Evolutionary conservation across 2,797 vertebrate genomes (phyloP).

Genomic region (Spinus pinus): DNA sequence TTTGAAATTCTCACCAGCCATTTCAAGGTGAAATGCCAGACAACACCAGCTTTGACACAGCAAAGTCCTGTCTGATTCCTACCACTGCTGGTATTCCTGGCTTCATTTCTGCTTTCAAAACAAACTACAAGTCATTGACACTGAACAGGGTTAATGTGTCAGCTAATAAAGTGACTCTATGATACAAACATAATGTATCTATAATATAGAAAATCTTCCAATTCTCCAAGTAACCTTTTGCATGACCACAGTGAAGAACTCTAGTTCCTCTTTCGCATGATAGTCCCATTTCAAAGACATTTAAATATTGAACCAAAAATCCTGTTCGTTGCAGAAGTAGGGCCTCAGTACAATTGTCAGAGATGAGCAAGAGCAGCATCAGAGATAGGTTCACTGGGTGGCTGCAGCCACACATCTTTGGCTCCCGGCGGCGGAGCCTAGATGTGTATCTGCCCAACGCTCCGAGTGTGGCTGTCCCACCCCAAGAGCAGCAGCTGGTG

Average conservation of each 20-base stretch:
- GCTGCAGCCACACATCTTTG: background rate
- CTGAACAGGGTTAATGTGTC: background rate
- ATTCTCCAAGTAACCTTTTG: background rate
- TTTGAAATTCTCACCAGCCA: background rate
- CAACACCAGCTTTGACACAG: background rate
- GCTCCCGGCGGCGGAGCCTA: background rate
- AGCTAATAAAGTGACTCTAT: background rate
- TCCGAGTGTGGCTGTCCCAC: slow-evolving; percentile 7
- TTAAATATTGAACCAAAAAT: background rate
- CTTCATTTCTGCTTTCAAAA: background rate
- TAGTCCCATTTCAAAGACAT: background rate
- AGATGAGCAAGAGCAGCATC: background rate
- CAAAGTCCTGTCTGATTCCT: background rate
- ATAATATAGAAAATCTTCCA: background rate
- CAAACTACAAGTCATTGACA: background rate
- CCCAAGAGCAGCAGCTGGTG: slow-evolving; percentile 27
- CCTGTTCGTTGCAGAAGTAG: background rate
- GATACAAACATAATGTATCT: background rate
- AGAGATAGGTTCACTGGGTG: background rate
- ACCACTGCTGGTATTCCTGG: background rate
- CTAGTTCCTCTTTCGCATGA: background rate
- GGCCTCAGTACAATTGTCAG: background rate
- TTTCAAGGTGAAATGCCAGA: background rate
- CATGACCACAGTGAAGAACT: background rate
- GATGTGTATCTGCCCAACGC: slow-evolving; percentile 50